Base-by-base conservation (phyloP, 1,140 invertebrate species). In the Phthorimaea operculella region DNA sequence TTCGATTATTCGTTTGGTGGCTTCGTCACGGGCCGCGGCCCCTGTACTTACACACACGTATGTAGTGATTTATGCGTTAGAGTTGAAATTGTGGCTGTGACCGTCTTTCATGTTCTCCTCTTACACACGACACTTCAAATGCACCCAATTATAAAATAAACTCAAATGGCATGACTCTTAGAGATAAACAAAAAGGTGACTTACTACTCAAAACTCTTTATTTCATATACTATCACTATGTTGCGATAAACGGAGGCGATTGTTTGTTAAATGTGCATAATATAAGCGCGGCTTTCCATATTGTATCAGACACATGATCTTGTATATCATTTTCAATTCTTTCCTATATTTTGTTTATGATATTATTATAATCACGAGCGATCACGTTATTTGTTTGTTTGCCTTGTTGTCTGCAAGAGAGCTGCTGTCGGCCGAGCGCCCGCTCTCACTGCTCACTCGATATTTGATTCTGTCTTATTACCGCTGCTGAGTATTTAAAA, bases 171-270 rank as follows among this genome's bases (percentile, higher is more conserved):
- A 84, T 83, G 79, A 71, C 68, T 72, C 58, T 64, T 70, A 74
- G 58, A 71, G 63, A 49, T 66, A 66, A 66, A 48, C 51, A 62
- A 57, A 86, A 87, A 86, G 87, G 87, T 88, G 87, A 87, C 87
- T 86, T 87, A 88, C 87, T 88, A 88, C 87, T 87, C 83, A 87
- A 88, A 87, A 87, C 86, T 88, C 78, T 79, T 67, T 86, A 72
- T 74, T 68, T 72, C 45, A 52, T 68, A 70, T 49, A 70, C 66
- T 79, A 72, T 79, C 75, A 73, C 73, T 55, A 52, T 71, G 67
- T 72, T 70, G 61, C 65, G 58, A 58, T 58, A 55, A 59, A 57
- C 68, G 72, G 63, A 59, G 55, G 59, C 55, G 63, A 58, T 64
- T 73, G 64, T 75, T 66, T 79, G 69, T 70, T 70, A 66, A 66